Base-by-base conservation (phyloP, 1,140 invertebrate genomes). In the Andricus grossulariae region DNA sequence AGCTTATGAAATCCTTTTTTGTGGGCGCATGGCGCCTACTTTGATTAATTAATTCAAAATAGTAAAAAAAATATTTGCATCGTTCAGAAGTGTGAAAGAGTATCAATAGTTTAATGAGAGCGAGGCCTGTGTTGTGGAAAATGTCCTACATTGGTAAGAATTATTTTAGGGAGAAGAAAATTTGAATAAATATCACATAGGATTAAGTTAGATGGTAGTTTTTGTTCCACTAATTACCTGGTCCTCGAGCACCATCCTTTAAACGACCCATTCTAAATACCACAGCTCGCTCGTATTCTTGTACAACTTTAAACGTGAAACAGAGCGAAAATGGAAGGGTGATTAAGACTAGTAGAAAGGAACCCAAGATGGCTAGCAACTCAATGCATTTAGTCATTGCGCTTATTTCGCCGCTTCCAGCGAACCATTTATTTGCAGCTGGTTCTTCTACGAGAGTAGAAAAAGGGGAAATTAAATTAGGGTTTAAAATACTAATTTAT, bases 281-380 rank as follows among this genome's bases (percentile, higher is more conserved):
- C 4, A 96, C 94, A 2, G 95, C 95, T 85, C 95, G 91, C 88
- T 96, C 95, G 84, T 96, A 96, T 87, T 96, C 95, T 86, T 96
- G 95, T 1, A 96, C 94, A 32, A 95, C 94, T 93, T 97, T 97
- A 88, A 97, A 96, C 88, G 95, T 96, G 90, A 96, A 94, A 90
- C 96, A 97, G 19, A 97, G 90, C 19, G 96, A 97, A 84, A 97
- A 95, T 11, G 97, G 96, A 76, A 98, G 93, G 16, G 96, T 97
- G 39, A 97, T 88, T 78, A 97, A 93, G 82, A 97, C 92, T 13
- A 97, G 88, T 21, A 97, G 85, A 79, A 97, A 93, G 21, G 97
- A 97, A 32, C 96, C 92, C 19, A 95, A 90, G 6, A 95, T 97
- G 7, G 97, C 95, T 50, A 97, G 92, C 79, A 96, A 92, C 87